Conservation (phyloP, 2,888 invertebrate genomes). For the Trachelus stipa region DNA sequence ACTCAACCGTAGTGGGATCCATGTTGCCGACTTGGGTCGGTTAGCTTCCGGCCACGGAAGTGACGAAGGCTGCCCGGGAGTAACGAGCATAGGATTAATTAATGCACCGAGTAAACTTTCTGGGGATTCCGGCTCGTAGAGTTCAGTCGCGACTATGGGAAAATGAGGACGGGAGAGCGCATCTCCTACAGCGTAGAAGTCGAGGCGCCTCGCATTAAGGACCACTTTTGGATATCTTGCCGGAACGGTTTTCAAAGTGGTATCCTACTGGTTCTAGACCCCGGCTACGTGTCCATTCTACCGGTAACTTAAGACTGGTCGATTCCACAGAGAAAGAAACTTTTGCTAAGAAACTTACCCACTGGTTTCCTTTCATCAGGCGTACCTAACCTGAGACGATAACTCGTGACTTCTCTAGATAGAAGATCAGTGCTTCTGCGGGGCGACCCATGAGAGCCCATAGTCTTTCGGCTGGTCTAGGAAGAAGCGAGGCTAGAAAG, state of each 20-base stretch:
- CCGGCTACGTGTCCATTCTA: background rate
- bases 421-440: background rate
- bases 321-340: background rate
- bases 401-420: background rate
- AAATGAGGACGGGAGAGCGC: background rate
- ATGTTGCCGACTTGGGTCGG: background rate
- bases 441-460: background rate
- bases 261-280: background rate
- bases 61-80: background rate
- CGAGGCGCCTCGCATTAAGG: background rate
- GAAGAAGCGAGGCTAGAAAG: background rate
- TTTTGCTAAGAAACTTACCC: background rate
- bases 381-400: background rate
- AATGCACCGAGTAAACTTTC: background rate
- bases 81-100: background rate
- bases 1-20: background rate
- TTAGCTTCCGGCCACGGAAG: background rate
- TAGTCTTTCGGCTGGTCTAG: background rate
- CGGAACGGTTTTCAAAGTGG: background rate
- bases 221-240: background rate
- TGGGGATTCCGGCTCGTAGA: background rate
- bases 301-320: background rate
- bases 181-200: background rate
- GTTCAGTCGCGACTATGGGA: background rate
- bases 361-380: background rate